Evolutionary conservation across 2,888 invertebrate genomes (phyloP).

Genomic region (Sialis lutaria): DNA sequence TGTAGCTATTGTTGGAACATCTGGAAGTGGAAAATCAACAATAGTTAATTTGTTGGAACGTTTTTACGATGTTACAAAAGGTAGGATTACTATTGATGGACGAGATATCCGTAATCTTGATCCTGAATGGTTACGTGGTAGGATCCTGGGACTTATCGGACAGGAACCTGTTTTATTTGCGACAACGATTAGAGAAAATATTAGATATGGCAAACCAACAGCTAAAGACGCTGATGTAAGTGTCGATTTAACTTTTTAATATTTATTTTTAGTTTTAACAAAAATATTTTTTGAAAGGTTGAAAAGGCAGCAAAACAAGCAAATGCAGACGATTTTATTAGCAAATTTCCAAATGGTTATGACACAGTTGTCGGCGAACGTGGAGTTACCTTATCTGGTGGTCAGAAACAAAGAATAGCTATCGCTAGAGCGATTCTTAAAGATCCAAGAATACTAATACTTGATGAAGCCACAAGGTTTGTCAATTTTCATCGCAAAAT

Average conservation of each 20-base stretch:
- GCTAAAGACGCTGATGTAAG: slow-evolving; percentile 50
- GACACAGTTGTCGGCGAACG: slow-evolving; percentile 77
- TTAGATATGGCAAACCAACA: slow-evolving; percentile 66
- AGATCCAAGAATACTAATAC: slow-evolving; percentile 68
- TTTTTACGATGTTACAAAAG: slow-evolving; percentile 65
- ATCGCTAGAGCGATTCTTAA: slow-evolving; percentile 88
- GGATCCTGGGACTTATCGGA: slow-evolving; percentile 72
- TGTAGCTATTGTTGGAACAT: slow-evolving; percentile 82
- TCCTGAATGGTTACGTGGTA: slow-evolving; percentile 70
- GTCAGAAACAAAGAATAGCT: slow-evolving; percentile 88
- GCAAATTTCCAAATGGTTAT: slow-evolving; percentile 65
- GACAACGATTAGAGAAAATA: slow-evolving; percentile 81
- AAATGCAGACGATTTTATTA: slow-evolving; percentile 85
- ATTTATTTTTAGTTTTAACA: not conserved
- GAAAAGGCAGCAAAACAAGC: slow-evolving; percentile 66
- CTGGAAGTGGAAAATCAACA: slow-evolving; percentile 92
- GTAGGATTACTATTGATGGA: slow-evolving; percentile 60
- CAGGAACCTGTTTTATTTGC: slow-evolving; percentile 93
- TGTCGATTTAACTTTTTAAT: slow-evolving; percentile 1
- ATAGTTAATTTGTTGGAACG: slow-evolving; percentile 76
- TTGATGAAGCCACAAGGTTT: slow-evolving; percentile 91
- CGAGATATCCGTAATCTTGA: slow-evolving; percentile 51
- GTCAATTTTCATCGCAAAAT: not conserved
- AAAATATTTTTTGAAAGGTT: slow-evolving; percentile 32
- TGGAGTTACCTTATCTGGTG: slow-evolving; percentile 83